phyloP scores from a whole-genome alignment of 1,140 invertebrate species.

The Drosophila tristis region DNA sequence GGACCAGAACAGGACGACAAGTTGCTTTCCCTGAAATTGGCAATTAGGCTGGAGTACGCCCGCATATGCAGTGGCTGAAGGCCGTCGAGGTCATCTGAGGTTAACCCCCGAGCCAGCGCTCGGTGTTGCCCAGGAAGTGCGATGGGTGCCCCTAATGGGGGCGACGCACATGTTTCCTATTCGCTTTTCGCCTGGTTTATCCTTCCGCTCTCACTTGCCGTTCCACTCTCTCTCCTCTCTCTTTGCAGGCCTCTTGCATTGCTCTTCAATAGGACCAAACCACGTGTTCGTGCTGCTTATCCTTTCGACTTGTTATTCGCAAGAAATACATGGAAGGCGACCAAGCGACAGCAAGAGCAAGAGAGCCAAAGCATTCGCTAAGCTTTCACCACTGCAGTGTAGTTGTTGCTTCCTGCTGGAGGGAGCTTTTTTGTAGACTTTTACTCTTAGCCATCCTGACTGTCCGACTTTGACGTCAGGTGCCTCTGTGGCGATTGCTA shows the following conservation, averaged over 20 bases:
- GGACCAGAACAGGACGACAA: constrained; percentile 1
- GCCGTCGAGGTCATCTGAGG: constrained; percentile 42
- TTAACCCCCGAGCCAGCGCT: no score
- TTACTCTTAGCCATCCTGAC: constrained; percentile 2
- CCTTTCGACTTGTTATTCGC: constrained; percentile 69
- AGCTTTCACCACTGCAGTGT: constrained; percentile 11
- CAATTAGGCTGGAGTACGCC: constrained; percentile 38
- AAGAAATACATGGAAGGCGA: constrained; percentile 9
- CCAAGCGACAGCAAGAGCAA: no score
- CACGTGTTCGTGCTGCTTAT: constrained; percentile 69
- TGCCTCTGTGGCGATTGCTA: no score
- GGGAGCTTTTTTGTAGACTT: constrained; percentile 51
- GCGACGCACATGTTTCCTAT: constrained; percentile 29
- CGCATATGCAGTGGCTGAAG: constrained; percentile 35
- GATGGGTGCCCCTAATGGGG: constrained; percentile 26
- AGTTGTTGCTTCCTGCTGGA: neutral
- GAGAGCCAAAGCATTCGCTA: constrained; percentile 6
- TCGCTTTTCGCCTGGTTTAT: neutral
- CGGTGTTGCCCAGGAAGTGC: constrained; percentile 8
- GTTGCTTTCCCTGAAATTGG: constrained; percentile 42
- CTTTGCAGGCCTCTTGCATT: constrained; percentile 16
- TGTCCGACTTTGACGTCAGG: no score
- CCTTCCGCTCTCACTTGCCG: neutral
- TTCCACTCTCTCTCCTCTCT: constrained; percentile 6
- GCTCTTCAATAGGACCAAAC: constrained; percentile 27